A percentile compares a stretch with the other conserved stretches of the same genome.
Conservation (phyloP, 2,888 invertebrate species). For the Volucella zonaria region DNA sequence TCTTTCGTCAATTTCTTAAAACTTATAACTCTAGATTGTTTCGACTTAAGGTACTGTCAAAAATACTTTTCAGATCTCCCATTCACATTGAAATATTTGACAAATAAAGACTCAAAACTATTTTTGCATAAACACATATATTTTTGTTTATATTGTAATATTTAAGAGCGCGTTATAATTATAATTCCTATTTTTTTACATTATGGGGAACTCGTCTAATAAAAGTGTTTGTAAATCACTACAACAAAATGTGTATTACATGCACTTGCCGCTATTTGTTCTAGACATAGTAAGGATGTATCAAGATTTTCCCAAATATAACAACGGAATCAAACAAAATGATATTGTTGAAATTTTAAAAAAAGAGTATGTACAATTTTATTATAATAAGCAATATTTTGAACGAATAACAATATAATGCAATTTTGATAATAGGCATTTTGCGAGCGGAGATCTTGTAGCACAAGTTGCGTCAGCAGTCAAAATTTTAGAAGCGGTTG, state of each 20-base stretch:
- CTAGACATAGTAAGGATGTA: conserved; percentile 80
- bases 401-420: neutral
- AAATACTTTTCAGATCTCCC: no score
- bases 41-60: no score
- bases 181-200: no score
- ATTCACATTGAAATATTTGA: no score
- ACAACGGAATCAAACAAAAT: conserved; percentile 77
- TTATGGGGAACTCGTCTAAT: no score
- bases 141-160: no score
- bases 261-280: conserved; percentile 80
- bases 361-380: conserved; percentile 78
- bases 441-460: conserved; percentile 79
- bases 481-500: conserved; percentile 77
- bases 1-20: no score
- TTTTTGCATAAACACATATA: no score
- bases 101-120: no score
- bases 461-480: conserved; percentile 80
- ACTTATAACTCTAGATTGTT: no score
- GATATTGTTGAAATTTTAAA: conserved; percentile 79
- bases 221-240: conserved; percentile 19
- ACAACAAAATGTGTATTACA: conserved; percentile 78
- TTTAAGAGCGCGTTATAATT: no score
- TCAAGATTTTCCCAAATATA: conserved; percentile 80
- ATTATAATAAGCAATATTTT: neutral
- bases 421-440: conserved; percentile 76